Conservation (phyloP, 2,797 vertebrate genomes). For the Poecilia gillii region DNA sequence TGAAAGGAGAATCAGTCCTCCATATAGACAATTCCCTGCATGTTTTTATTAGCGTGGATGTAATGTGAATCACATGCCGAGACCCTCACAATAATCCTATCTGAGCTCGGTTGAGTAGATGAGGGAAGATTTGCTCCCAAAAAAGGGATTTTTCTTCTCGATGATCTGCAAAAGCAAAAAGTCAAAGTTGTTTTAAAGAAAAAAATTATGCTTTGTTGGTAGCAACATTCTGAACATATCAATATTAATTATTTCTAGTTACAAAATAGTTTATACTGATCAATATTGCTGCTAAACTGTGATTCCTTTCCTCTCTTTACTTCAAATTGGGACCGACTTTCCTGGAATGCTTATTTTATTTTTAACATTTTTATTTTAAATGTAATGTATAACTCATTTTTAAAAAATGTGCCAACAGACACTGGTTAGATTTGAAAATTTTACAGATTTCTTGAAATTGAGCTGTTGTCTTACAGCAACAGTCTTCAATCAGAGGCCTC, state of each 20-base stretch:
- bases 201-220: conserved; percentile 6
- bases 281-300: not conserved
- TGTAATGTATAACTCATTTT: not conserved
- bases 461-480: not conserved
- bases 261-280: not conserved
- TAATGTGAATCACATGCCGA: conserved; percentile 55
- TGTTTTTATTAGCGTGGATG: conserved; percentile 14
- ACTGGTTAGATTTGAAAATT: no score
- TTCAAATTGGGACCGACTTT: not conserved
- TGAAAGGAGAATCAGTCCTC: conserved; percentile 6
- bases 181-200: conserved; percentile 13
- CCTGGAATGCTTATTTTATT: not conserved
- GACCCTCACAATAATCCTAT: conserved; percentile 19
- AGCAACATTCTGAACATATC: no score
- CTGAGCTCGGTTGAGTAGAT: conserved; percentile 20
- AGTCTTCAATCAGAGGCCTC: not conserved
- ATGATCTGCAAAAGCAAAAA: not conserved
- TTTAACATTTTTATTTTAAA: not conserved
- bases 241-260: no score
- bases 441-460: not conserved
- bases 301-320: not conserved
- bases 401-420: not conserved
- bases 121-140: conserved; percentile 22
- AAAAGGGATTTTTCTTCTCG: conserved; percentile 47
- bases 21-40: conserved; percentile 1